phyloP scores from a whole-genome alignment of 2,113 vertebrate genomes.

The Oreocharis arfaki region DNA sequence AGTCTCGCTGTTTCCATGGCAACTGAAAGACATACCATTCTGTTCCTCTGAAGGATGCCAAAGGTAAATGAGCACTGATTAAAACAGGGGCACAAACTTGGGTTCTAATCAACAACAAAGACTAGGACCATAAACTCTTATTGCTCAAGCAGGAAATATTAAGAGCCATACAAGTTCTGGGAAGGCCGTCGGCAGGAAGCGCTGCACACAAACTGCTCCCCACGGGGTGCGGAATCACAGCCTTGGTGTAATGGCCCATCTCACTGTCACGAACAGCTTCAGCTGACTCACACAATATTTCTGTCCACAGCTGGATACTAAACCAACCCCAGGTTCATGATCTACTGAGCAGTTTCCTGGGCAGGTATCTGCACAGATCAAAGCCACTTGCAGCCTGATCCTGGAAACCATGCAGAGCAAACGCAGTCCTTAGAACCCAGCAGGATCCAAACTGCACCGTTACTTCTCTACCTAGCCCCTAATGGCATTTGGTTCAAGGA shows the following conservation, averaged over 20 bases:
- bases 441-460: not conserved
- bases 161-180: not conserved
- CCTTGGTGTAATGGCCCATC: not conserved
- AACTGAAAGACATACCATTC: conserved; percentile 79
- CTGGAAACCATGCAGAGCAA: not conserved
- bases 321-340: not conserved
- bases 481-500: not conserved
- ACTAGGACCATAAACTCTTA: conserved; percentile 49
- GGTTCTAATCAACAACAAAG: conserved; percentile 61
- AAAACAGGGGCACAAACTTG: conserved; percentile 66
- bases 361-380: not conserved
- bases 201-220: not conserved
- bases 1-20: conserved; percentile 73
- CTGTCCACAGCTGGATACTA: not conserved
- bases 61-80: conserved; percentile 76
- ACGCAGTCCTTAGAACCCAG: not conserved
- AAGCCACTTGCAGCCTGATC: not conserved
- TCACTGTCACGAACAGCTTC: not conserved
- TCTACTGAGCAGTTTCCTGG: not conserved
- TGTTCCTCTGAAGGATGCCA: conserved; percentile 76
- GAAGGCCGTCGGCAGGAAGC: not conserved
- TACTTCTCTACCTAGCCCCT: not conserved
- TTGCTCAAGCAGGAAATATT: conserved; percentile 45
- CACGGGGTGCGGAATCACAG: not conserved
- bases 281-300: not conserved